Percentiles rank a stretch among this genome's conserved stretches.
Evolutionary conservation across 2,113 vertebrate genomes (phyloP).

Genomic region (Hystrix brachyura): DNA sequence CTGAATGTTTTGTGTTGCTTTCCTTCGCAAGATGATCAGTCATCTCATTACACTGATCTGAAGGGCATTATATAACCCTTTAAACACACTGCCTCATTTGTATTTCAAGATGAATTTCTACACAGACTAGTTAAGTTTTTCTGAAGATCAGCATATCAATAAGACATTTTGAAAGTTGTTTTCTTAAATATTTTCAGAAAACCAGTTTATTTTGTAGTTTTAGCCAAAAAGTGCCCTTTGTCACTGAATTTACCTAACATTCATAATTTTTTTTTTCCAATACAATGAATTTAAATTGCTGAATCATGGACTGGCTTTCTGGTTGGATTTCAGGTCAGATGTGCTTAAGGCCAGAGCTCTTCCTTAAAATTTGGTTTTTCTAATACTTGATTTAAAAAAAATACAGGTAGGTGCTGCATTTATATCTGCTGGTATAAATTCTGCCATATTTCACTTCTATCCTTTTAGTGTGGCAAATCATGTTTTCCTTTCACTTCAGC

Average conservation of each 20-base stretch:
- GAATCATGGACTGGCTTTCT: slow-evolving; percentile 89
- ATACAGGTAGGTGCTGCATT: slow-evolving; percentile 92
- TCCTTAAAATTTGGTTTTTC: slow-evolving; percentile 87
- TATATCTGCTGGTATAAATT: slow-evolving; percentile 92
- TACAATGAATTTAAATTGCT: slow-evolving; percentile 91
- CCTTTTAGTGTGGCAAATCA: slow-evolving; percentile 94
- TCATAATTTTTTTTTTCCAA: slow-evolving; percentile 88
- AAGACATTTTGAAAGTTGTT: slow-evolving; percentile 93
- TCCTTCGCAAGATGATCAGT: slow-evolving; percentile 92
- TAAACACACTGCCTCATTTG: slow-evolving; percentile 87
- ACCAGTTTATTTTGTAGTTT: slow-evolving; percentile 92
- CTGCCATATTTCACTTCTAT: slow-evolving; percentile 93
- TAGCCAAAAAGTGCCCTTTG: slow-evolving; percentile 92
- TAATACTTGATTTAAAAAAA: slow-evolving; percentile 69
- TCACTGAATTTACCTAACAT: slow-evolving; percentile 92
- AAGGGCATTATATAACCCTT: slow-evolving; percentile 91
- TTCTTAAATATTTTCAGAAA: slow-evolving; percentile 93
- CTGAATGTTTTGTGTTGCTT: slow-evolving; percentile 91
- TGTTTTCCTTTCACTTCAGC: slow-evolving; percentile 93
- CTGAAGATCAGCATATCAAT: slow-evolving; percentile 90
- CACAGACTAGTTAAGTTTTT: slow-evolving; percentile 90
- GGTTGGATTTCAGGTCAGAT: slow-evolving; percentile 91
- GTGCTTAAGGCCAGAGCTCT: slow-evolving; percentile 86
- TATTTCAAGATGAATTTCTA: slow-evolving; percentile 94
- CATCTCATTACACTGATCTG: slow-evolving; percentile 92